Evolutionary conservation across 2,113 vertebrate genomes (phyloP), one percentile per base, ranked within the genome.

Genomic region (Ochotona princeps): DNA sequence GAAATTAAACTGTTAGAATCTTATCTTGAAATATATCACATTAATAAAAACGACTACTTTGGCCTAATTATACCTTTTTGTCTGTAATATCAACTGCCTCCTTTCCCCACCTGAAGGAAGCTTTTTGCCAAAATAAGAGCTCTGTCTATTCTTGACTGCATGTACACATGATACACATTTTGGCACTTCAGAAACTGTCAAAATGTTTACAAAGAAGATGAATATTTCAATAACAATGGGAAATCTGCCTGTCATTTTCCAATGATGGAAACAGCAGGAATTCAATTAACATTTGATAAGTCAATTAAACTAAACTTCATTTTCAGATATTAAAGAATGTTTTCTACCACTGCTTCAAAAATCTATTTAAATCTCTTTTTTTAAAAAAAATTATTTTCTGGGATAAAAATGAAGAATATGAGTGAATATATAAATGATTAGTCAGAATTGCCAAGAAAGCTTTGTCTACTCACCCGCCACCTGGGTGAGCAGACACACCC

Each of bases 151-250:
- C 89, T 57, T 57, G 30, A 91, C 72, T 70, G 49, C 70, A 44
- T n/a, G 10, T 61, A 94, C 26, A 89, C 49, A 92, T 75, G 57
- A 74, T 78, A 65, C 63, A 57, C 92, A 89, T 89, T 90, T 84
- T 78, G 67, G 72, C 72, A 87, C 90, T 94, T 93, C 89, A 89
- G 93, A 90, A 92, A 69, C 83, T 65, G 94, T 94, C 94, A 95
- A 96, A 97, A 96, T 96, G 95, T 96, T 96, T 97, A 85, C 92
- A 87, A 95, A 92, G 90, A 93, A 92, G 89, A 83, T 75, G 79
- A 91, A 49, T 89, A 92, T 96, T 94, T 94, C 63, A 95, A 78
- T 96, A 95, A 96, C 94, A 96, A 95, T 91, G 57, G 83, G 18
- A 85, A 96, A 91, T 67, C 47, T 76, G 76, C 63, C 91, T 93